These are phyloP conservation scores for Plestiodon gilberti DNA, from an alignment of 2,113 vertebrate species.

Conservation along the genomic window DNA sequence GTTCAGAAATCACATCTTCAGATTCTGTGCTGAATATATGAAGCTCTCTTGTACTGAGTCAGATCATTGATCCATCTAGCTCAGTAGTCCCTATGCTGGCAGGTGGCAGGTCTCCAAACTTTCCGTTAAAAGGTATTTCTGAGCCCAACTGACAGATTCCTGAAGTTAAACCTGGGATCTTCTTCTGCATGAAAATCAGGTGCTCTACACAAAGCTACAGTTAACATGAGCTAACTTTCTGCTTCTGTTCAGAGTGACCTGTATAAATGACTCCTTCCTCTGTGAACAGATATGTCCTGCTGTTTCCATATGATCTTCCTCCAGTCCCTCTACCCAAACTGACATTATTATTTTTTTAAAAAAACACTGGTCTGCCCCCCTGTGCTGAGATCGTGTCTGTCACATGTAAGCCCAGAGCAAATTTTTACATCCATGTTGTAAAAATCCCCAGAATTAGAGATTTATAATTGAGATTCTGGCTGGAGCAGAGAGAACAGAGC, in stretches of 20 bases:
- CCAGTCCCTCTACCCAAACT: slow-evolving; percentile 39
- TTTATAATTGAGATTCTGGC: slow-evolving; percentile 77
- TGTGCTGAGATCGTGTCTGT: slow-evolving; percentile 47
- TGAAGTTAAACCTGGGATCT: no score
- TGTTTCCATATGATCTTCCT: slow-evolving; percentile 61
- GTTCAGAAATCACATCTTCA: no score
- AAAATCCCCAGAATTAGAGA: slow-evolving; percentile 70
- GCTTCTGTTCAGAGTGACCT: slow-evolving; percentile 26
- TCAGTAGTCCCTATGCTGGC: not conserved
- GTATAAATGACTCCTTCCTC: slow-evolving; percentile 26
- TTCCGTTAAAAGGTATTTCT: no score
- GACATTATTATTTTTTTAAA: slow-evolving; percentile 45
- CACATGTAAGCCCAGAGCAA: slow-evolving; percentile 54
- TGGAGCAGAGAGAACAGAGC: slow-evolving; percentile 71
- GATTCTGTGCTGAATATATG: no score
- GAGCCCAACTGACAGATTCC: no score
- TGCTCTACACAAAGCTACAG: no score
- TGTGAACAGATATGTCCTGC: slow-evolving; percentile 38
- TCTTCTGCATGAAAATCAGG: no score
- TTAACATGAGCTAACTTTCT: slow-evolving; percentile 15
- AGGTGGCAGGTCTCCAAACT: no score
- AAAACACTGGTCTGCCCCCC: slow-evolving; percentile 11
- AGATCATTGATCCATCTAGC: not conserved
- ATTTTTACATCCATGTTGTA: slow-evolving; percentile 64
- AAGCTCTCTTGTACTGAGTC: not conserved